Percentiles rank a stretch among this genome's conserved stretches.
Evolutionary conservation across 2,888 invertebrate species (phyloP).

Genomic region (Melieria omissa): DNA sequence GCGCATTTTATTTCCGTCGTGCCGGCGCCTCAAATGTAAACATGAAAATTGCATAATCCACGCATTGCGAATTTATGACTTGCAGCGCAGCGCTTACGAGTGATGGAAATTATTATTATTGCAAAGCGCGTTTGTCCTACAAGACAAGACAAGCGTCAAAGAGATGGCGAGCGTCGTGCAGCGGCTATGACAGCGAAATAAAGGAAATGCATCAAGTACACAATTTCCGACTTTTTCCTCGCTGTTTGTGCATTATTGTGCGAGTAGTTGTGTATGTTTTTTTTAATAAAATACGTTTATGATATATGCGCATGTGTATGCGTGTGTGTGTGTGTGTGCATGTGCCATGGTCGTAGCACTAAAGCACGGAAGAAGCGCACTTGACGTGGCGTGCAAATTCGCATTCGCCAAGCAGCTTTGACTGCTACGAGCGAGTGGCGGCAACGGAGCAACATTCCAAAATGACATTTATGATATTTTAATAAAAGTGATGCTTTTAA

Average conservation of each 20-base stretch:
- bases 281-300: conserved; percentile 30
- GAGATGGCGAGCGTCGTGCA: conserved; percentile 27
- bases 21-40: conserved; percentile 11
- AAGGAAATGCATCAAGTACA: conserved; percentile 32
- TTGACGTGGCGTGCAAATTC: too few relatives aligned
- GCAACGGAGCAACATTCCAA: too few relatives aligned
- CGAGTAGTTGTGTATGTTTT: neutral
- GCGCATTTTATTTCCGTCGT: neutral
- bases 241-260: conserved; percentile 6
- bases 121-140: neutral
- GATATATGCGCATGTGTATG: conserved; percentile 1
- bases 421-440: too few relatives aligned
- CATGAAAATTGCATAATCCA: conserved; percentile 36
- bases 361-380: neutral
- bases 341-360: neutral
- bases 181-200: conserved; percentile 13
- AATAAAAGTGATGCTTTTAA: too few relatives aligned
- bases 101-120: conserved; percentile 4
- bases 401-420: too few relatives aligned
- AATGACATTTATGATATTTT: too few relatives aligned
- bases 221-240: conserved; percentile 19
- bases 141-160: conserved; percentile 31
- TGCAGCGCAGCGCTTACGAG: neutral
- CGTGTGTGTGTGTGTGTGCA: neutral
- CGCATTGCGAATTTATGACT: conserved; percentile 32